Evolutionary conservation across 35 echinoderm and acorn worm genomes (phyloP).

Genomic region (Lytechinus pictus): DNA sequence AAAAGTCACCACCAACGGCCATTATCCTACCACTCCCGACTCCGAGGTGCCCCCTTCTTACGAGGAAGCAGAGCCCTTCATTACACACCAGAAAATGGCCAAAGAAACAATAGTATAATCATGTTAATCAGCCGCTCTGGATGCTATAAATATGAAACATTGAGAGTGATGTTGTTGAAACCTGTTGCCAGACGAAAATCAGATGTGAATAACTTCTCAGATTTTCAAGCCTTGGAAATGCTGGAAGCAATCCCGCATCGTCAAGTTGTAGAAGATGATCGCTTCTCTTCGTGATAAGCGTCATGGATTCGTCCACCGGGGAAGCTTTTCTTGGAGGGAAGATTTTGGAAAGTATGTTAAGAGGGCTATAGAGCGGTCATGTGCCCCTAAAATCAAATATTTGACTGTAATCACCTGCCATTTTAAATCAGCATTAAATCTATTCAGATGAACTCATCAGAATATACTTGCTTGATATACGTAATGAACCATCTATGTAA

Average conservation of each 20-base stretch:
- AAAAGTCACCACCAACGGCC: slow-evolving; percentile 14
- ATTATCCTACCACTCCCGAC: neutral
- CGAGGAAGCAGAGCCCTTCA: slow-evolving; percentile 44
- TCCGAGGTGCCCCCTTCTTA: slow-evolving; percentile 35
- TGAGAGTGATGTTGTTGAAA: neutral
- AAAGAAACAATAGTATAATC: slow-evolving; percentile 45
- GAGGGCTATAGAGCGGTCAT: neutral
- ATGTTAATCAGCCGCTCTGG: neutral
- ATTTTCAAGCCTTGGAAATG: neutral
- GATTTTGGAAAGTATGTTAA: neutral
- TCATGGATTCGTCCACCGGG: neutral
- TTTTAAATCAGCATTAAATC: too few species aligned
- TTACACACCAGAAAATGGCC: slow-evolving; percentile 27
- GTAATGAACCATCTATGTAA: too few species aligned
- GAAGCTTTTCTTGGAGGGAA: neutral
- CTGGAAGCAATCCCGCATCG: neutral
- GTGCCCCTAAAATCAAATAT: too few species aligned
- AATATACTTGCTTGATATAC: too few species aligned
- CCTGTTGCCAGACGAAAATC: neutral
- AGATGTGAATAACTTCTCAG: neutral
- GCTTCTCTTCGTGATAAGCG: neutral
- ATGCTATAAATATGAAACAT: neutral
- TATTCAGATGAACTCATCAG: too few species aligned
- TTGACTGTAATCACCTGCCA: too few species aligned
- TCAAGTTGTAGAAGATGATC: neutral